Evolutionary conservation across 2,113 vertebrate genomes (phyloP), one percentile per base, ranked within the genome.

Genomic region (Pionites leucogaster): DNA sequence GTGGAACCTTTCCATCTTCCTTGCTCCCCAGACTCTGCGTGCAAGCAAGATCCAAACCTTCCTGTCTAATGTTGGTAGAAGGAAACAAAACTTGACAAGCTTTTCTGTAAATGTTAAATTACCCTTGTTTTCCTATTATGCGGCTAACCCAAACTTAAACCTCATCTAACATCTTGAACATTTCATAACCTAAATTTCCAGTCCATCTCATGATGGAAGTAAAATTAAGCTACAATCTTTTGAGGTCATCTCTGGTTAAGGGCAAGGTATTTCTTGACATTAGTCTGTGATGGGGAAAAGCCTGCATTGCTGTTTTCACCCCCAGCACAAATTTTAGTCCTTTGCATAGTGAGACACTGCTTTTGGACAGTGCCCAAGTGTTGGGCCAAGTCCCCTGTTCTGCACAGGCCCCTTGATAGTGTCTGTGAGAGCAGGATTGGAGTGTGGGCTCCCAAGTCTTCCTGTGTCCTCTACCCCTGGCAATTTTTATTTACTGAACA

Each of bases 401-500:
- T 70, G n/a, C 37, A 19, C 10, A 37, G 27, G 7, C 4, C 10
- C 53, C 22, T 62, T 77, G 37, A 7, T 12, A 69, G 35, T 23
- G 22, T 47, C 67, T 60, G 17, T 19, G 39, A 55, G 42, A 87
- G 16, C 23, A 42, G n/a, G 27, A 76, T 24, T 10, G 1, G 20
- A 27, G 22, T 37, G 29, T 55, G 41, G 14, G 9, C 29, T 46
- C 7, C 18, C 2, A 13, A 27, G 19, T 12, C 46, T 52, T 67
- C 44, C 62, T 62, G 25, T 31, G 11, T 31, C 60, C 28, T 72
- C n/a, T 12, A 64, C 22, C 12, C 19, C 19, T 60, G n/a, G 15
- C 13, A 20, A n/a, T 52, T 70, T n/a, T 17, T 2, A 2, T 53
- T 59, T 67, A n/a, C 37, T 46, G 41, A 37, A 47, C 0, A 0